phyloP scores from a whole-genome alignment of 2,113 vertebrate species.

The Cygnus buccinator region DNA sequence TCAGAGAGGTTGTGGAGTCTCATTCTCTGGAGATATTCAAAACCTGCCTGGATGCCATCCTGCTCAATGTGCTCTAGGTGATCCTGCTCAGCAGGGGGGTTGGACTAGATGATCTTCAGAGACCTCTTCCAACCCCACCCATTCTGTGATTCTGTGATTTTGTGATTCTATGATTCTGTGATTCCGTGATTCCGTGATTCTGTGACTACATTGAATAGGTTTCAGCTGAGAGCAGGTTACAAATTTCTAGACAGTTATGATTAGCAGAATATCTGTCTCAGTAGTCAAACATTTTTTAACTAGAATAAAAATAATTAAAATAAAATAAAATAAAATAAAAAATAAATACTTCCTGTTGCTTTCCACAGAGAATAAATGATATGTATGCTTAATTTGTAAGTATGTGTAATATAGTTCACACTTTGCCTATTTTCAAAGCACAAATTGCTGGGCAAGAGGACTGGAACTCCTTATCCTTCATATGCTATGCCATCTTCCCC shows the following conservation, averaged over 20 bases:
- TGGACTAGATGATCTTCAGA: too few relatives aligned
- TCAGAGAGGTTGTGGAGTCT: too few relatives aligned
- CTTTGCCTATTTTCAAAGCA: neutral
- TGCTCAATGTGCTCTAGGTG: too few relatives aligned
- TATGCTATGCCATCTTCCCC: accelerated
- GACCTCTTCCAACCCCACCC: too few relatives aligned
- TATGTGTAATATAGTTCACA: neutral
- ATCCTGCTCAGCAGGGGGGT: too few relatives aligned
- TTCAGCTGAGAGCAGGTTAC: neutral
- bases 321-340: neutral
- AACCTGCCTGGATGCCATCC: too few relatives aligned
- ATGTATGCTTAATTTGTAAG: neutral
- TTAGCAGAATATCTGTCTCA: neutral
- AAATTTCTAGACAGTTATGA: neutral
- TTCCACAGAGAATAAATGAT: neutral
- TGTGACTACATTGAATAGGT: too few relatives aligned
- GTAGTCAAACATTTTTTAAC: neutral
- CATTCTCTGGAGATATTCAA: too few relatives aligned
- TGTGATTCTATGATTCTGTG: too few relatives aligned
- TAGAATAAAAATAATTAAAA: neutral
- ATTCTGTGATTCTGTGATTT: too few relatives aligned
- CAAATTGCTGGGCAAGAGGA: neutral
- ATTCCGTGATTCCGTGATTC: too few relatives aligned
- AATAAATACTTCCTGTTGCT: neutral
- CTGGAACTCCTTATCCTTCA: neutral